Evolutionary conservation across 2,888 invertebrate species (phyloP), one percentile per base, ranked within the genome.

Genomic region (Geotrupes spiniger): DNA sequence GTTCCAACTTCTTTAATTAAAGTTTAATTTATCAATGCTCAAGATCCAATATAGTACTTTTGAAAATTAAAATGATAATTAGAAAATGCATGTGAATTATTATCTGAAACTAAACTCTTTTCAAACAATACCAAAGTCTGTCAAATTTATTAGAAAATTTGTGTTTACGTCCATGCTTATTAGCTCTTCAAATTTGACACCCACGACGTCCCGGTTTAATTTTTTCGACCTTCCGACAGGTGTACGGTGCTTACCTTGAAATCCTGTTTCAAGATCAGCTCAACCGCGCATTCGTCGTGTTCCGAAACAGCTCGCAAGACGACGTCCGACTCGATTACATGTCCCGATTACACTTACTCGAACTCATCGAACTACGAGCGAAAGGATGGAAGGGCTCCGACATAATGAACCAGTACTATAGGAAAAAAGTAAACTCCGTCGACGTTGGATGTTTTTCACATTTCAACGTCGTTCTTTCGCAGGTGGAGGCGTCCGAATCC

Each of bases 291-390:
- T 92, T 92, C 76, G 86, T 89, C 63, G 84, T 88, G 66, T 89
- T 92, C 73, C 84, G 92, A 63, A 91, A 92, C 76, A 91, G 89
- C 64, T 90, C 90, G 64, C 88, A 90, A 73, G 90, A 92, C 74
- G 89, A 92, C 74, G 88, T 89, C 72, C 83, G 86, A 71, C 78
- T 94, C 65, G 92, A 92, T 70, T 83, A 88, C 70, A 83, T 88
- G 73, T 89, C 90, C 64, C 83, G 93, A 74, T 81, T 92, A 68
- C 87, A 90, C 74, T 80, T 95, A 65, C 83, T 96, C 70, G 93
- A 95, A 77, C 78, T 95, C 55, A 92, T 96, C 64, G 95, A 96
- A 77, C 77, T 95, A 68, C 81, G 95, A 70, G 94, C 94, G 54
- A 89, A 89, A 74, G 85, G 88, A 68, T 95, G 95, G 95, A 85